Evolutionary conservation across 1,140 invertebrate species (phyloP).

Genomic region (Macrobrachium nipponense): DNA sequence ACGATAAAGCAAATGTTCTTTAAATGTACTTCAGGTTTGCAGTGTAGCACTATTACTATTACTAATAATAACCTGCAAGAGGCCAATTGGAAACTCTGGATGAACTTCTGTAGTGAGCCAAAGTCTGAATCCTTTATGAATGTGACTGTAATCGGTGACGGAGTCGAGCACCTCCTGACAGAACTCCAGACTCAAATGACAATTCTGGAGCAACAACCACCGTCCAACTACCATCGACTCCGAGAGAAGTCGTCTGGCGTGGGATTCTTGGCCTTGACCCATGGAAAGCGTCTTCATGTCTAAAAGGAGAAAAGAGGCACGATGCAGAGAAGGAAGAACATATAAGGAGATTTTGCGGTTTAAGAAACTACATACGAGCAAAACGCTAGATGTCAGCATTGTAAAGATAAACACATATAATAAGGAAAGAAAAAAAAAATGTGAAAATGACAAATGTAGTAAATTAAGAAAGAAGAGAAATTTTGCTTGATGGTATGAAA

Average conservation of each 20-base stretch:
- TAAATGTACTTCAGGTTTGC: no score
- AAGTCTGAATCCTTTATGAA: slow-evolving; percentile 87
- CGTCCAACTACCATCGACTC: slow-evolving; percentile 84
- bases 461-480: no score
- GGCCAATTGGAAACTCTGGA: slow-evolving; percentile 89
- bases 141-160: slow-evolving; percentile 84
- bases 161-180: slow-evolving; percentile 84
- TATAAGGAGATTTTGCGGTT: no score
- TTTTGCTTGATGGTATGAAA: no score
- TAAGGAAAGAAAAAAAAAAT: no score
- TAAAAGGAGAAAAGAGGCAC: slow-evolving; percentile 66
- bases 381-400: no score
- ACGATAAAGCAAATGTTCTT: no score
- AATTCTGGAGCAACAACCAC: slow-evolving; percentile 95
- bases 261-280: slow-evolving; percentile 97
- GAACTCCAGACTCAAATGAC: slow-evolving; percentile 92
- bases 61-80: slow-evolving; percentile 75
- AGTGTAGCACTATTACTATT: no score
- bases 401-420: no score
- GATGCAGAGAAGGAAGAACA: no score
- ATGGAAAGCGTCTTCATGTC: slow-evolving; percentile 89
- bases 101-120: slow-evolving; percentile 98
- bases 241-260: slow-evolving; percentile 87
- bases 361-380: no score
- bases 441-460: no score